These are phyloP conservation scores for Drosophila cardini DNA, from an alignment of 1,140 invertebrate genomes.

Conservation along the genomic window DNA sequence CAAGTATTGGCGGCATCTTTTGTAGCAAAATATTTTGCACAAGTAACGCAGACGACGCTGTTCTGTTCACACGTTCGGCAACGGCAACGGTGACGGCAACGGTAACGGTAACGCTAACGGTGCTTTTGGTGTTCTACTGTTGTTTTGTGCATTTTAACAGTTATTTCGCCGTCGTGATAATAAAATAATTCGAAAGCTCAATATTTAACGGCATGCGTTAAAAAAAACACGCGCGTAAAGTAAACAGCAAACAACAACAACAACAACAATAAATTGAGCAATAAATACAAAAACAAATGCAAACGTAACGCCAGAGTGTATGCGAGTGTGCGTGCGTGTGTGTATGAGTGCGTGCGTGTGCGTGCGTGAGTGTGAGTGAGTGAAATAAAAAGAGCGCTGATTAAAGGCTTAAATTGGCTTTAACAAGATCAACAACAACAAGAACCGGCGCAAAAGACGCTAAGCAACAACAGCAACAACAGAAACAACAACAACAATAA, in stretches of 20 bases:
- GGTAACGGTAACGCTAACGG: neutral
- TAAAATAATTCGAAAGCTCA: slow-evolving; percentile 36
- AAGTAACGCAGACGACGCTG: slow-evolving; percentile 67
- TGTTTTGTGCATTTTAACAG: slow-evolving; percentile 35
- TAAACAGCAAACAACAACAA: slow-evolving; percentile 11
- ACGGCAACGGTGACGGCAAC: slow-evolving; percentile 14
- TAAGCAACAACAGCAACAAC: slow-evolving; percentile 34
- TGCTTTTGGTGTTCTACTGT: neutral
- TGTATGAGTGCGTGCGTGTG: slow-evolving; percentile 30
- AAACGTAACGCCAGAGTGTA: slow-evolving; percentile 1
- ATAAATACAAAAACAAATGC: slow-evolving; percentile 39
- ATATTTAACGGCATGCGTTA: slow-evolving; percentile 34
- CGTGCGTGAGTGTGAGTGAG: slow-evolving; percentile 42
- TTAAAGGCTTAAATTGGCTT: slow-evolving; percentile 56
- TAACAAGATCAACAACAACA: slow-evolving; percentile 34
- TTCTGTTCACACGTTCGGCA: slow-evolving; percentile 61
- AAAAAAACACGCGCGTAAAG: slow-evolving; percentile 23
- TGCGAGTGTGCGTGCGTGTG: neutral
- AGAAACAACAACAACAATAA: slow-evolving; percentile 16
- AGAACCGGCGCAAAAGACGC: slow-evolving; percentile 47
- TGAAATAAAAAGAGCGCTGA: slow-evolving; percentile 35
- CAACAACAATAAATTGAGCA: slow-evolving; percentile 26
- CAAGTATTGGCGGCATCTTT: slow-evolving; percentile 67
- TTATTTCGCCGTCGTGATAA: slow-evolving; percentile 57
- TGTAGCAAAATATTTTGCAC: slow-evolving; percentile 65